Evolutionary conservation across 1,140 invertebrate species (phyloP), one percentile per base, ranked within the genome.

Genomic region (Campoletis sonorensis): DNA sequence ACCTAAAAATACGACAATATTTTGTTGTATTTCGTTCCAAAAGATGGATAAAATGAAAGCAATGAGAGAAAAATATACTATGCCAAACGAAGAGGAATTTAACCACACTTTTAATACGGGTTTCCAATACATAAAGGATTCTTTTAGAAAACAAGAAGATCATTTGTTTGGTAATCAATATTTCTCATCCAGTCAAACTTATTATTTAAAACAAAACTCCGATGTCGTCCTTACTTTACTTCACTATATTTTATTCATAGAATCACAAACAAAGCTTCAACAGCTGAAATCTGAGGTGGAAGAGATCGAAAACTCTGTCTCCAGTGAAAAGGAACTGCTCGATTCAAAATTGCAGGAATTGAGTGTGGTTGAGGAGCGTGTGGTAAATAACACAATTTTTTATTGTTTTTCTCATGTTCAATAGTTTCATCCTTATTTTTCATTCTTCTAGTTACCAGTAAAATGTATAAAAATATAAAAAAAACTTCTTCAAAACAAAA

Each of bases 1-100:
- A 64, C 61, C 61, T 64, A 27, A 64, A 64, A 64, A 64, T 10
- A 3, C 3, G 4, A 26, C 0, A 26, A 26, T 3, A 64, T 3
- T 64, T 64, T 23, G 1, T 23, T 27, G 4, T 26, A 23, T 26
- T 26, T 64, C 8, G 11, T 26, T 11, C 11, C 23, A 10, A 45
- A 45, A 45, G 23, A 64, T 64, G 61, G 61, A 64, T 26, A 64
- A 26, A 64, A 26, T 64, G 4, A 64, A 26, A 64, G 61, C n/a
- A 2, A 23, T 64, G 27, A 64, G 8, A 23, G 61, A 26, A 7
- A 64, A 64, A 64, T 64, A 64, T 13, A 1, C 1, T 27, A 15
- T 26, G 23, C 13, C 23, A 0, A 26, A 23, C 18, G 23, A 64
- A 15, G 21, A 61, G 4, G 61, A 64, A 26, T 64, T 64, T 7